phyloP scores from a whole-genome alignment of 53 echinoderm and acorn worm species.

The Hippasteria phrygiana region DNA sequence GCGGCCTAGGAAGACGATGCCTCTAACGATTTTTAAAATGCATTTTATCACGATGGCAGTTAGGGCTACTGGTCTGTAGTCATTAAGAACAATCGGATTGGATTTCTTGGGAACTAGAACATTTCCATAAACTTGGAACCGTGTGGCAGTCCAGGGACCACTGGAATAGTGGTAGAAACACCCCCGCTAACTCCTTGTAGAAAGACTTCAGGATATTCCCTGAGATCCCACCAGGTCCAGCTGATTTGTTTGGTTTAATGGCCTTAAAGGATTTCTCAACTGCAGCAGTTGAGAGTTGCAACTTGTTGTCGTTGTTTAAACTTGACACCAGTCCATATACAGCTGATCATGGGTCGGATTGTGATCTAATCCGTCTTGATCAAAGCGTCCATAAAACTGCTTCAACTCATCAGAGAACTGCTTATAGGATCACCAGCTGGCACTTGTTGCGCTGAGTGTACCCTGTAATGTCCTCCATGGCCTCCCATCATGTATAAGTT shows the following conservation, averaged over 20 bases:
- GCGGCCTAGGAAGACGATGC: too few species aligned
- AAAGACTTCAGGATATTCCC: background rate
- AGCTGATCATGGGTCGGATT: background rate
- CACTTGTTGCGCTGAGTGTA: background rate
- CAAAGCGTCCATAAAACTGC: background rate
- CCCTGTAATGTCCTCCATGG: background rate
- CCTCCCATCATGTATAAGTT: too few species aligned
- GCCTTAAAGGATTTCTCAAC: background rate
- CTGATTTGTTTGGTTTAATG: background rate
- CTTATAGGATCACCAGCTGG: background rate
- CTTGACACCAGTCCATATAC: background rate
- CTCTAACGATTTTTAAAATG: too few species aligned
- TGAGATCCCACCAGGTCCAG: conserved; percentile 1
- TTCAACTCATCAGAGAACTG: background rate
- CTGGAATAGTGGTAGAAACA: background rate
- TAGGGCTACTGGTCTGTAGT: too few species aligned
- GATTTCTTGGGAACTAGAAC: background rate
- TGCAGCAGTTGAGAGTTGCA: conserved; percentile 1
- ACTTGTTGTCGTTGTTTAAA: background rate
- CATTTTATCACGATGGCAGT: too few species aligned
- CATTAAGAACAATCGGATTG: too few species aligned
- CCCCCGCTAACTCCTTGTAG: background rate
- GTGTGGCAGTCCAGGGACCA: background rate
- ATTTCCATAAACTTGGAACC: background rate
- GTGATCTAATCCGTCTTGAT: background rate